Conservation (phyloP, 2,888 invertebrate genomes). For the Criorhina ranunculi region DNA sequence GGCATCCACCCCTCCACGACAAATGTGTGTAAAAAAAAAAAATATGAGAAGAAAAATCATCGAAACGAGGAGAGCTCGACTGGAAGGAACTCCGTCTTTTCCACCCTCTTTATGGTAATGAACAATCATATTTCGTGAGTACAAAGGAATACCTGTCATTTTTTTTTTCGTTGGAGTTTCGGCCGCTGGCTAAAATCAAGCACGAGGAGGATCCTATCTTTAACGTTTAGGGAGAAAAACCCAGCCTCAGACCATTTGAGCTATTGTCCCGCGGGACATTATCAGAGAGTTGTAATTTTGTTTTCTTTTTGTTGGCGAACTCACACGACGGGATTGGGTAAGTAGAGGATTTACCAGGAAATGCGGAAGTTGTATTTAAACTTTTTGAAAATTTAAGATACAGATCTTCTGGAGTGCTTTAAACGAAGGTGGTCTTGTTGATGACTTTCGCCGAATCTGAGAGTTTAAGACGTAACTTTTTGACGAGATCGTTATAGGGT, state of each 20-base stretch:
- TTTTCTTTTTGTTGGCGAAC: conserved; percentile 60
- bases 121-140: conserved; percentile 76
- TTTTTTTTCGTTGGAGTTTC: conserved; percentile 27
- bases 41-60: conserved; percentile 46
- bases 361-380: conserved; percentile 30
- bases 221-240: conserved; percentile 45
- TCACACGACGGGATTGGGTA: not conserved
- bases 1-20: conserved; percentile 7
- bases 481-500: too few relatives aligned
- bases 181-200: conserved; percentile 73
- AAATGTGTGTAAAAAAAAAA: conserved; percentile 18
- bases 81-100: conserved; percentile 46
- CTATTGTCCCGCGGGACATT: conserved; percentile 66
- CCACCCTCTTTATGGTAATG: conserved; percentile 72
- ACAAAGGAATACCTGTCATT: conserved; percentile 74
- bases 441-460: too few relatives aligned
- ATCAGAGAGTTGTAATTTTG: conserved; percentile 70
- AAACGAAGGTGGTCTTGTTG: not conserved
- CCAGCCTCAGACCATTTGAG: conserved; percentile 54
- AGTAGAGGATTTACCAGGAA: conserved; percentile 5
- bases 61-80: conserved; percentile 52
- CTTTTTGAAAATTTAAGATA: conserved; percentile 19
- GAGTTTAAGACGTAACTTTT: too few relatives aligned
- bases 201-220: conserved; percentile 48
- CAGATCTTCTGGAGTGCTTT: not conserved